Percentiles rank a stretch among this genome's conserved stretches.
phyloP scores from a whole-genome alignment of 2,113 vertebrate genomes.

The Raphicerus campestris region DNA sequence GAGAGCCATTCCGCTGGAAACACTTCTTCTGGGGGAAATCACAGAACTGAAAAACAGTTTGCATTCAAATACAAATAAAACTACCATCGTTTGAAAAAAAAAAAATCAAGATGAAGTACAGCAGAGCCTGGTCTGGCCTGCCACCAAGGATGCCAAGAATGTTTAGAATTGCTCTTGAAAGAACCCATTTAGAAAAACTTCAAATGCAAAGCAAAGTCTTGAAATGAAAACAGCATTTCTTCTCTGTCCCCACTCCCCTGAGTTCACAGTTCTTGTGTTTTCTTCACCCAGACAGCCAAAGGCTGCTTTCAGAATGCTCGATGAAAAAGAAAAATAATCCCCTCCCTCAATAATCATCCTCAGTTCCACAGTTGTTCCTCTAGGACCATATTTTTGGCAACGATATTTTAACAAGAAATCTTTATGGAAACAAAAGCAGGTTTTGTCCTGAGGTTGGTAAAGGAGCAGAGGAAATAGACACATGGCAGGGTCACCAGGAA shows the following conservation, averaged over 20 bases:
- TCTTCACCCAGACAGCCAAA: neutral
- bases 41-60: constrained; percentile 28
- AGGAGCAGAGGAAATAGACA: neutral
- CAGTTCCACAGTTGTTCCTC: neutral
- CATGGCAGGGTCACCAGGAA: neutral
- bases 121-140: neutral
- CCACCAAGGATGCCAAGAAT: constrained; percentile 13
- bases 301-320: neutral
- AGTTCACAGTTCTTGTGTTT: neutral
- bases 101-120: neutral
- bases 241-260: neutral
- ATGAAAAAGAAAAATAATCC: neutral
- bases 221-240: constrained; percentile 30
- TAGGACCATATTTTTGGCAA: neutral
- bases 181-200: neutral
- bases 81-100: neutral
- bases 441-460: constrained; percentile 19
- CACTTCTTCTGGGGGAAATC: neutral
- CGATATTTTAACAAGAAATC: neutral
- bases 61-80: constrained; percentile 33
- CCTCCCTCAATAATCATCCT: neutral
- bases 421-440: neutral
- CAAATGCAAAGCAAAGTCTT: constrained; percentile 32
- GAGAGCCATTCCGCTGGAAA: neutral
- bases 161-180: constrained; percentile 47